Conservation (phyloP, 1,140 invertebrate species). For the Sarcophaga bullata region DNA sequence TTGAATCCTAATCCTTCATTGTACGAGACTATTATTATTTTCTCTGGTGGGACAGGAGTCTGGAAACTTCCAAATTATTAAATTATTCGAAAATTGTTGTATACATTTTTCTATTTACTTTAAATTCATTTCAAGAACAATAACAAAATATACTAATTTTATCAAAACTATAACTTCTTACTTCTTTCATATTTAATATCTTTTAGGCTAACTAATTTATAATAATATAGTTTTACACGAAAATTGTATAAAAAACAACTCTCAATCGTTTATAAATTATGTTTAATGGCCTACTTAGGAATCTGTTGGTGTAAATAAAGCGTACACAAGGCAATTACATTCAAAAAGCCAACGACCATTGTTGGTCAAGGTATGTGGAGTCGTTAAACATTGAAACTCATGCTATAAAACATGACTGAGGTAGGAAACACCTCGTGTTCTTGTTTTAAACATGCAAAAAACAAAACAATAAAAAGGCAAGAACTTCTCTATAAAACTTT, state of each 20-base stretch:
- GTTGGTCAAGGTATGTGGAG: slow-evolving; percentile 37
- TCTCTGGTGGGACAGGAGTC: no score
- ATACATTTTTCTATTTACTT: no score
- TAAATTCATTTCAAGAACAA: no score
- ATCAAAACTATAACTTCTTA: no score
- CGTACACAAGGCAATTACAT: slow-evolving; percentile 28
- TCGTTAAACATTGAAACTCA: slow-evolving; percentile 28
- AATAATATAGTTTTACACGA: no score
- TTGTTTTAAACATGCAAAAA: slow-evolving; percentile 20
- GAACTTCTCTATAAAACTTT: neutral
- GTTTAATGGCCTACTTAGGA: neutral
- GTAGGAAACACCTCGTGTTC: slow-evolving; percentile 33
- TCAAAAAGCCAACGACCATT: slow-evolving; percentile 36
- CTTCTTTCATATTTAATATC: no score
- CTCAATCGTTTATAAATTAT: neutral
- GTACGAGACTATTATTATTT: no score
- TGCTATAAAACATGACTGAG: slow-evolving; percentile 33
- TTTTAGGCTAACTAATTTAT: no score
- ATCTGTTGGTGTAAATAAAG: slow-evolving; percentile 7
- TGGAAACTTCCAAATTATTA: no score
- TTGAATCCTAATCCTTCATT: no score
- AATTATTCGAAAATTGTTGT: no score
- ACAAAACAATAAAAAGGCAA: neutral
- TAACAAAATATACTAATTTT: no score
- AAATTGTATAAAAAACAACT: neutral